Evolutionary conservation across 2,888 invertebrate species (phyloP), one percentile per base, ranked within the genome.

Genomic region (Crossocerus cetratus): DNA sequence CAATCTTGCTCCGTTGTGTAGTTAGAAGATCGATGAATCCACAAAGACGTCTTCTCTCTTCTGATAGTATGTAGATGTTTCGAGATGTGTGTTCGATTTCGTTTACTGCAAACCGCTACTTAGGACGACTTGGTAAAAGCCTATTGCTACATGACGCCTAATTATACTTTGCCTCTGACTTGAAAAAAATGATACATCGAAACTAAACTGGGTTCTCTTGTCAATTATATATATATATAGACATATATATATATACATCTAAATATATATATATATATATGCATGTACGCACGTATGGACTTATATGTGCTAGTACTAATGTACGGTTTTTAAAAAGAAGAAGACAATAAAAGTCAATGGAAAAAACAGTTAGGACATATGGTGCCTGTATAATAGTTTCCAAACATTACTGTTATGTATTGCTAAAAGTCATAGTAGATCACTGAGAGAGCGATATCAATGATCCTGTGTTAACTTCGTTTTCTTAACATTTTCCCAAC

Each of bases 1-100:
- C 88, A 88, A 87, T 88, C 88, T 88, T 88, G 87, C 84, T 84
- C 84, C 84, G 85, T 84, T 77, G 80, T 80, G 83, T 74, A 84
- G 86, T 78, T 78, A 78, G 83, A 82, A 80, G 84, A 82, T 67
- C 65, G 83, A 71, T 76, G 83, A 75, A 77, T 79, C 79, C 74
- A 63, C 64, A 54, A 58, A 53, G 80, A 70, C 65, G 74, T 84
- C 82, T 84, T 83, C 81, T 44, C 78, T 86, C 84, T 81, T 86
- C 81, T 76, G 77, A 57, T 21, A 63, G 49, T 11, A 57, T 43
- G 53, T 60, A 43, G 14, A 2, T 49, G 43, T 22, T 66, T 58
- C 55, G 66, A 49, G 58, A 13, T 54, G 23, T 42, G n/a, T 23
- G 1, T 54, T 54, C 54, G 22, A 54, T 62, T 71, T 72, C 59